Conservation (phyloP, 2,888 invertebrate genomes). For the Trichopria drosophilae region DNA sequence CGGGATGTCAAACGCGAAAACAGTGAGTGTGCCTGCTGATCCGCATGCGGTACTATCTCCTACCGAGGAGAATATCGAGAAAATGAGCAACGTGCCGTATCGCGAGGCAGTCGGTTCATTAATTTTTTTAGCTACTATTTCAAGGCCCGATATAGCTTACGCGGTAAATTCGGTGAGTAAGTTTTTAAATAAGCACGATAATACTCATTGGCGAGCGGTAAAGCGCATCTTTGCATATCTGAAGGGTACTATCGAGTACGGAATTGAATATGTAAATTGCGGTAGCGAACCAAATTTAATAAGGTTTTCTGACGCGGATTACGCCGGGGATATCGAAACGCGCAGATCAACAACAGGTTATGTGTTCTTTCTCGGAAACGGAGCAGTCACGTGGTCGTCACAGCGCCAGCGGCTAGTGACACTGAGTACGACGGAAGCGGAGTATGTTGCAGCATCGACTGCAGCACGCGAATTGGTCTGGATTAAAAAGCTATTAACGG, state of each 20-base stretch:
- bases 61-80: slow-evolving; percentile 9
- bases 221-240: slow-evolving; percentile 32
- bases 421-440: slow-evolving; percentile 32
- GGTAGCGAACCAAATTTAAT: slow-evolving; percentile 14
- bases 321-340: slow-evolving; percentile 20
- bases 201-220: slow-evolving; percentile 31
- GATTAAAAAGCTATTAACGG: slow-evolving; percentile 34
- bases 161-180: slow-evolving; percentile 33
- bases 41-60: slow-evolving; percentile 26
- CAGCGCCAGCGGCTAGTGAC: slow-evolving; percentile 30
- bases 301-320: slow-evolving; percentile 26
- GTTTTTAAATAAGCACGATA: slow-evolving; percentile 25
- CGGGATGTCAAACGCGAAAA: slow-evolving; percentile 20
- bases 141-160: slow-evolving; percentile 31
- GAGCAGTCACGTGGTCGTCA: slow-evolving; percentile 33
- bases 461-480: slow-evolving; percentile 37
- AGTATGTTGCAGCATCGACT: slow-evolving; percentile 39
- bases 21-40: slow-evolving; percentile 28
- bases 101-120: slow-evolving; percentile 36
- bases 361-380: slow-evolving; percentile 25
- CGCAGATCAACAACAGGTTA: slow-evolving; percentile 34
- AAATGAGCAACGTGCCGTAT: slow-evolving; percentile 21
- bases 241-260: slow-evolving; percentile 13
- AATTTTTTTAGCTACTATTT: slow-evolving; percentile 29
- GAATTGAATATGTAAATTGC: slow-evolving; percentile 26